Evolutionary conservation across 2,888 invertebrate genomes (phyloP).

Genomic region (Agelastica alni): DNA sequence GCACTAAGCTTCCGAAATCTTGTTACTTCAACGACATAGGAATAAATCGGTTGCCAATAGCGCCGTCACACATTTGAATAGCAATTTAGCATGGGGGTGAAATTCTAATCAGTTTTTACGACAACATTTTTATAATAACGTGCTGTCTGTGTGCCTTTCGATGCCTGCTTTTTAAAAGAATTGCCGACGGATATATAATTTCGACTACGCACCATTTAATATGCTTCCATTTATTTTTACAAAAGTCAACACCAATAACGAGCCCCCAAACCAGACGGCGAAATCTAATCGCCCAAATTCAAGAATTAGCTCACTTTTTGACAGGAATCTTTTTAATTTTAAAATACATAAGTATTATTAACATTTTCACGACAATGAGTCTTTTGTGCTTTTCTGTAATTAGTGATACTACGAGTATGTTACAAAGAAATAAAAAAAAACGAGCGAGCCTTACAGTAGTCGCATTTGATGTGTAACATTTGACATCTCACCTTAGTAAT

Average conservation of each 20-base stretch:
- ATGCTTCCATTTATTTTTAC: conserved; percentile 3
- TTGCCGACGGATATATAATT: conserved; percentile 21
- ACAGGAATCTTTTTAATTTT: no score
- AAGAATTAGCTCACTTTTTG: no score
- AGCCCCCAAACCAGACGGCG: no score
- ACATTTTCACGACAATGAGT: no score
- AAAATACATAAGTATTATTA: no score
- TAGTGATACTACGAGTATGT: no score
- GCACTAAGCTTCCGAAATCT: conserved; percentile 53
- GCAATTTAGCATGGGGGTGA: conserved; percentile 57
- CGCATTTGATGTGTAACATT: no score
- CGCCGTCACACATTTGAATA: conserved; percentile 57
- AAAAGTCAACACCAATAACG: neutral
- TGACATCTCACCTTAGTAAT: no score
- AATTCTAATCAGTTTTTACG: conserved; percentile 58
- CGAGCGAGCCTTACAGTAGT: no score
- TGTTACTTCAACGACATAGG: conserved; percentile 55
- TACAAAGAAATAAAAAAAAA: no score
- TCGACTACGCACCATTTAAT: conserved; percentile 21
- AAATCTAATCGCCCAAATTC: no score
- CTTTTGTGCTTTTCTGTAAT: no score
- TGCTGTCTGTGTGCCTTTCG: conserved; percentile 41
- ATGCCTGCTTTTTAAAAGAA: conserved; percentile 25
- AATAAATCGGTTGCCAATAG: conserved; percentile 58
- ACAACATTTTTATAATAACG: conserved; percentile 55